These are phyloP conservation scores for Proctacanthus coquilletti DNA, from an alignment of 1,140 invertebrate species.

Conservation along the genomic window DNA sequence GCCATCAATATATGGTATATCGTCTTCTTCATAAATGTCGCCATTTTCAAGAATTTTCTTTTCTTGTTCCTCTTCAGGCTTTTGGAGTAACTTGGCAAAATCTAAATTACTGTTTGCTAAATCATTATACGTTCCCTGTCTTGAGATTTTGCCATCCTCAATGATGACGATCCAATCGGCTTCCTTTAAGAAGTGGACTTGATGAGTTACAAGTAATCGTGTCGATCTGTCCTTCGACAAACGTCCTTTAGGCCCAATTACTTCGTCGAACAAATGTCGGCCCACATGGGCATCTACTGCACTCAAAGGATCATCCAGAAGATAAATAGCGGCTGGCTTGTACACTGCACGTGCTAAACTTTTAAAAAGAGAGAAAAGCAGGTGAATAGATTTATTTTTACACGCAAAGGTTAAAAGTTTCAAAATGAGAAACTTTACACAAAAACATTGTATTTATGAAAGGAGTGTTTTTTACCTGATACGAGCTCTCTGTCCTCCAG, in stretches of 20 bases:
- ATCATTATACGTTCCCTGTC: constrained; percentile 39
- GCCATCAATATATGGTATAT: constrained; percentile 29
- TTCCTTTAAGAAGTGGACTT: constrained; percentile 60
- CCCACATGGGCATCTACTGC: constrained; percentile 56
- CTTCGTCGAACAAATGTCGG: constrained; percentile 47
- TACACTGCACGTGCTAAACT: constrained; percentile 59
- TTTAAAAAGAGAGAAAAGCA: background rate
- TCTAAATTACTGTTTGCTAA: constrained; percentile 36
- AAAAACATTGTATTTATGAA: background rate
- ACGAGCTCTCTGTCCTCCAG: constrained; percentile 74
- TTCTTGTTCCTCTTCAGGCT: constrained; percentile 18
- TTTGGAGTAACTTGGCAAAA: constrained; percentile 36
- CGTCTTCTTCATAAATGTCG: constrained; percentile 25
- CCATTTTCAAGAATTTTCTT: constrained; percentile 9
- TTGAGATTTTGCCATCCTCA: constrained; percentile 44
- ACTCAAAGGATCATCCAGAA: constrained; percentile 66
- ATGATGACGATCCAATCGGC: constrained; percentile 63
- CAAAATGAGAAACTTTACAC: background rate
- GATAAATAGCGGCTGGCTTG: constrained; percentile 52
- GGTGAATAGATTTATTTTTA: background rate
- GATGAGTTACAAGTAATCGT: constrained; percentile 68
- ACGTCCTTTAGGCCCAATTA: constrained; percentile 37
- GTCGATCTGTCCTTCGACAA: constrained; percentile 43
- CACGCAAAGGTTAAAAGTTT: background rate
- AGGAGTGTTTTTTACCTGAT: constrained; percentile 37